These are phyloP conservation scores for Callipepla squamata DNA, from an alignment of 2,113 vertebrate genomes.

Conservation along the genomic window DNA sequence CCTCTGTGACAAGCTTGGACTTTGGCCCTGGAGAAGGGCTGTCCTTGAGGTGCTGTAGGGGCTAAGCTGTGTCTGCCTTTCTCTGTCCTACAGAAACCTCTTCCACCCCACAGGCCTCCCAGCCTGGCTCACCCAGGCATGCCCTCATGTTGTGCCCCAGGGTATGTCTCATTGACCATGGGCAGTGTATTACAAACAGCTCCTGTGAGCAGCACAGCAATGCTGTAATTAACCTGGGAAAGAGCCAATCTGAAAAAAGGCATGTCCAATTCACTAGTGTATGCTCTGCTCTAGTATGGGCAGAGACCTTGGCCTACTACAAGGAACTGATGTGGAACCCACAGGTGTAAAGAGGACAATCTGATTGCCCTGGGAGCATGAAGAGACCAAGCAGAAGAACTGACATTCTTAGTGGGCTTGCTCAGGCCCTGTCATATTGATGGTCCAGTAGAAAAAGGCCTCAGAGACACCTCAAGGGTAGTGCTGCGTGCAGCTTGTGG, in stretches of 20 bases:
- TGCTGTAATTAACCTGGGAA: neutral
- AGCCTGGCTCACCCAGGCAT: neutral
- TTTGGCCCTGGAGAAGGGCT: neutral
- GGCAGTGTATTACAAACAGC: neutral
- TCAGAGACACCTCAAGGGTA: neutral
- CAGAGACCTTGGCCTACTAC: neutral
- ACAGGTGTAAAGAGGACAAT: neutral
- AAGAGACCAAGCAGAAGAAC: neutral
- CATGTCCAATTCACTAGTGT: neutral
- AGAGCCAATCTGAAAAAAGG: neutral
- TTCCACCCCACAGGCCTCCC: neutral
- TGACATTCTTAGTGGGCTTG: neutral
- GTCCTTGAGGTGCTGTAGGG: rapidly evolving
- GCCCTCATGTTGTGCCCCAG: neutral
- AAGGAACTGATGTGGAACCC: neutral
- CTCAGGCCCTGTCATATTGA: neutral
- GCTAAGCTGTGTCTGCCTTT: neutral
- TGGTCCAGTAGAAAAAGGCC: neutral
- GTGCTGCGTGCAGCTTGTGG: neutral
- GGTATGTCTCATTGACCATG: rapidly evolving
- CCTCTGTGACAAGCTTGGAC: rapidly evolving
- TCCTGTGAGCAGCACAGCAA: neutral
- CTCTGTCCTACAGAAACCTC: neutral
- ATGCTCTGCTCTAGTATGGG: neutral
- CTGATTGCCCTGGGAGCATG: neutral